Evolutionary conservation across 2,888 invertebrate genomes (phyloP).

Genomic region (Eledona agricola): DNA sequence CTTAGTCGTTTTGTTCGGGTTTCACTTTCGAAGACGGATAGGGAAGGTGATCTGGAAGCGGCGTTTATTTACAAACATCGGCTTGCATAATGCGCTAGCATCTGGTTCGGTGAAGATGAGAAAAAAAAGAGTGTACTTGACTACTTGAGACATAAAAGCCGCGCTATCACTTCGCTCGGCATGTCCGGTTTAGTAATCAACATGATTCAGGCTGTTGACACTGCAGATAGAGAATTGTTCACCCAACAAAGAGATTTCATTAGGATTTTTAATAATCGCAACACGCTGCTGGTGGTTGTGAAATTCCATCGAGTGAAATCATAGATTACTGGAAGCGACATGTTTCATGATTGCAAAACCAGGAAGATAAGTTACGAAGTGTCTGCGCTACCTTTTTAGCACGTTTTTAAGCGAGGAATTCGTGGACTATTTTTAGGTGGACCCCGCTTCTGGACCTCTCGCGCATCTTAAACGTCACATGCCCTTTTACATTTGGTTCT

Average conservation of each 20-base stretch:
- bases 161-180: constrained; percentile 21
- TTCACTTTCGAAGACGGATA: constrained; percentile 24
- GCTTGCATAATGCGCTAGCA: constrained; percentile 12
- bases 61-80: constrained; percentile 16
- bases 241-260: constrained; percentile 10
- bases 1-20: constrained; percentile 2
- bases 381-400: too few relatives aligned
- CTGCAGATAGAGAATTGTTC: constrained; percentile 2
- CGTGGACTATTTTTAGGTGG: too few relatives aligned
- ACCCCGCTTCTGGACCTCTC: too few relatives aligned
- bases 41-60: constrained; percentile 8
- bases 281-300: background rate
- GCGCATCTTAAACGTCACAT: too few relatives aligned
- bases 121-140: background rate
- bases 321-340: too few relatives aligned
- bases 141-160: background rate
- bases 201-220: constrained; percentile 22
- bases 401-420: too few relatives aligned
- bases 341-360: too few relatives aligned
- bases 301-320: too few relatives aligned
- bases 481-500: constrained; percentile 21
- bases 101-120: constrained; percentile 3
- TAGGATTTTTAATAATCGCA: background rate
- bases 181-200: constrained; percentile 27
- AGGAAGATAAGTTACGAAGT: too few relatives aligned